Evolutionary conservation across 1,140 invertebrate genomes (phyloP), one percentile per base, ranked within the genome.

Genomic region (Hormaphis cornu): DNA sequence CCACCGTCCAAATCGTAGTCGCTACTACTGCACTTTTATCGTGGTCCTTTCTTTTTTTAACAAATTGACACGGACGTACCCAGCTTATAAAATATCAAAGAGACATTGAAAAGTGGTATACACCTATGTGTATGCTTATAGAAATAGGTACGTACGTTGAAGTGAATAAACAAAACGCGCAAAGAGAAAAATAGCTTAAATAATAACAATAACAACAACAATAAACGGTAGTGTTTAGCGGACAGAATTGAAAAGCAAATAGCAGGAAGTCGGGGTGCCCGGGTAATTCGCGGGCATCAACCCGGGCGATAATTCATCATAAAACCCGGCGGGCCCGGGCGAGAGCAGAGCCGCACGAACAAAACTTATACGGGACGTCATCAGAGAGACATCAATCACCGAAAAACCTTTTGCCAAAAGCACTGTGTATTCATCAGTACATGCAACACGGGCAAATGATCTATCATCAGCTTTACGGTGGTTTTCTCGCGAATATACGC

Each of bases 361-460:
- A 66, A 66, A 66, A 66, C 61, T 66, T 66, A 44, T 66, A 50
- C 42, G 42, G 44, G 44, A 66, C 61, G 61, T 50, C 61, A 48
- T 66, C 61, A 66, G 61, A 66, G 61, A 66, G 61, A 66, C 61
- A 66, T 66, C 61, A 66, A 66, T 66, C 61, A 66, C 61, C 61
- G 50, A 66, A 66, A 66, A 66, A 66, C 61, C 61, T 66, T 44
- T 66, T 66, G 40, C 61, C 61, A 50, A 66, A 66, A 66, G 44
- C 61, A 66, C 61, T 66, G 61, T n/a, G n/a, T 48, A 66, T 66
- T 66, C 61, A 46, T n/a, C 12, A 10, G n/a, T n/a, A 50, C 61
- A 50, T 44, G 58, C 44, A 48, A 48, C 44, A 48, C 42, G 42
- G 42, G 44, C 61, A 66, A n/a, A 66, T 66, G 61, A 66, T 66